phyloP scores from a whole-genome alignment of 2,797 vertebrate genomes.

The Loris lydekkerianus region DNA sequence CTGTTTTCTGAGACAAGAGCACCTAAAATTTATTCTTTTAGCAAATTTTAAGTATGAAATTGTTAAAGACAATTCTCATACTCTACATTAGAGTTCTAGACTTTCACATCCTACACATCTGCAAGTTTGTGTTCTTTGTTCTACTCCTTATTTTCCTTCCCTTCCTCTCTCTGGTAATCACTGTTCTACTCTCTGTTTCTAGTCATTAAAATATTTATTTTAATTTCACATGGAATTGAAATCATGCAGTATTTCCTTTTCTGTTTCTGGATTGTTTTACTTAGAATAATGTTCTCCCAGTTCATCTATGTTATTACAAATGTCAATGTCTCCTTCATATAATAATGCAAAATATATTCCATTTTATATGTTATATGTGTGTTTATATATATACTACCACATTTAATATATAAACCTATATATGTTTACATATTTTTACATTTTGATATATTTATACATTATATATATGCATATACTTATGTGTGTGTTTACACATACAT shows the following conservation, averaged over 20 bases:
- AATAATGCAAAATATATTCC: neutral
- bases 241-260: neutral
- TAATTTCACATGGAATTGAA: neutral
- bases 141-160: neutral
- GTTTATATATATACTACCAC: too few species aligned
- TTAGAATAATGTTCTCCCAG: neutral
- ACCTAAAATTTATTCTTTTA: neutral
- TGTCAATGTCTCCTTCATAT: neutral
- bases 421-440: too few species aligned
- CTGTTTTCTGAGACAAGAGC: neutral
- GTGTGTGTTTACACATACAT: too few species aligned
- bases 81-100: neutral
- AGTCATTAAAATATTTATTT: neutral
- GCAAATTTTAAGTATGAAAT: neutral
- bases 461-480: too few species aligned
- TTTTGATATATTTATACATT: neutral
- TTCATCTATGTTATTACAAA: neutral
- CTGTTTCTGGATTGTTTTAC: neutral
- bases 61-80: neutral
- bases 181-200: neutral
- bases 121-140: neutral
- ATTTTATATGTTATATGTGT: neutral
- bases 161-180: neutral
- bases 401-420: too few species aligned
- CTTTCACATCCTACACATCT: neutral